A percentile compares a stretch with the other conserved stretches of the same genome.
phyloP scores from a whole-genome alignment of 35 echinoderm and acorn worm species.

The Apostichopus parvimensis region DNA sequence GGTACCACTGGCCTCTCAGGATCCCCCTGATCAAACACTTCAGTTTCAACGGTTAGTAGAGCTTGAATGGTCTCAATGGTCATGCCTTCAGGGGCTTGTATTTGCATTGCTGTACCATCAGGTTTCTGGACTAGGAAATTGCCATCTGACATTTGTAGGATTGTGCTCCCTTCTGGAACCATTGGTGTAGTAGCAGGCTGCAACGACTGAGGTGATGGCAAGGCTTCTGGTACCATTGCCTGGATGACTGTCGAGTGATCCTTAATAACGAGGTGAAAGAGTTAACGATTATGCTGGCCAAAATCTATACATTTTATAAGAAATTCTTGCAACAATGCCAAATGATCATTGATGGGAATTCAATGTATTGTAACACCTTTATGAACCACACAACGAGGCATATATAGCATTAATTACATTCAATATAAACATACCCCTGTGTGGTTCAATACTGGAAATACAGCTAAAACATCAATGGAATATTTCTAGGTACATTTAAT shows the following conservation, averaged over 20 bases:
- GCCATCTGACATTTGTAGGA: constrained; percentile 90
- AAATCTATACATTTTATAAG: too few species aligned
- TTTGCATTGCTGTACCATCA: constrained; percentile 96
- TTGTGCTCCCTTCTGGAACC: constrained; percentile 77
- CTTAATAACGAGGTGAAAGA: background rate
- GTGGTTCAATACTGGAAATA: too few species aligned
- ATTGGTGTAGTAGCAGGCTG: constrained; percentile 30
- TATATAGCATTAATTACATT: too few species aligned
- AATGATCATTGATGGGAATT: too few species aligned
- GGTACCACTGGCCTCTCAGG: background rate
- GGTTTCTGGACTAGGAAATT: constrained; percentile 91
- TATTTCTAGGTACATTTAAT: too few species aligned
- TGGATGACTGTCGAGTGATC: background rate
- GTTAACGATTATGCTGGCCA: background rate
- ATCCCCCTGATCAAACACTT: constrained; percentile 32
- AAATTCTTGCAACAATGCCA: too few species aligned
- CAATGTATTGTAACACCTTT: too few species aligned
- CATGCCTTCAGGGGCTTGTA: constrained; percentile 94
- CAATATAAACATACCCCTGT: too few species aligned
- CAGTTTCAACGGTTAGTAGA: constrained; percentile 76
- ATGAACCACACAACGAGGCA: too few species aligned
- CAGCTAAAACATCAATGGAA: too few species aligned
- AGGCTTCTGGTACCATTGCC: background rate
- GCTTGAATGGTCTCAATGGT: constrained; percentile 92
- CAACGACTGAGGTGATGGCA: background rate